Evolutionary conservation across 2,797 vertebrate genomes (phyloP), one percentile per base, ranked within the genome.

Genomic region (Gambelia wislizenii): DNA sequence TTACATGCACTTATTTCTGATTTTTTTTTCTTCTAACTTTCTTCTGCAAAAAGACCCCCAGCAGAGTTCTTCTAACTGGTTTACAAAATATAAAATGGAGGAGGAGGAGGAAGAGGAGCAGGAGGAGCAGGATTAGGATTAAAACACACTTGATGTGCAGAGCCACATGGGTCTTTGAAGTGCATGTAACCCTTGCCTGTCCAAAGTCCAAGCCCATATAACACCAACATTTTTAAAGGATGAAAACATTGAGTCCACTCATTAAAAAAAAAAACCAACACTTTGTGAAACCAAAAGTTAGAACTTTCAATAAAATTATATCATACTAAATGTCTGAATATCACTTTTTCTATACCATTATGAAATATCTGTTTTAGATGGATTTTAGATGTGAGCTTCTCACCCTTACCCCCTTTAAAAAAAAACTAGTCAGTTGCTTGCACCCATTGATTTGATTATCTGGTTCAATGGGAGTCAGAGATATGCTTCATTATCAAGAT

Each of bases 401-500:
- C 14, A 0, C 85, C 91, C 90, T 83, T 2, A 2, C 81, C 30
- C 20, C 56, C 56, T 78, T 79, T 54, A 10, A 7, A 12, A 67
- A 67, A 67, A 33, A 56, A 70, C 70, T 90, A 54, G 77, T 52
- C 81, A 87, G 56, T 52, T 92, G 80, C 88, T 79, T 83, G 69
- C 49, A 47, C 87, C 83, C 91, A 85, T 93, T 92, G 91, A 94
- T 95, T 92, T 92, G 93, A 93, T 94, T 93, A 93, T 91, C 80
- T 90, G 82, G n/a, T 84, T 93, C 91, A 92, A 83, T 87, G 91
- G 92, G 79, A 90, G 84, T 92, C 89, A 90, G 79, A 94, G 90
- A 95, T 95, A 94, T 92, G 89, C 84, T 86, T 92, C 95, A 87
- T 89, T 95, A 92, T 91, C 91, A 84, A 87, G 67, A 91, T 95